Evolutionary conservation across 2,888 invertebrate species (phyloP), one percentile per base, ranked within the genome.

Genomic region (Phymatocera aterrima): DNA sequence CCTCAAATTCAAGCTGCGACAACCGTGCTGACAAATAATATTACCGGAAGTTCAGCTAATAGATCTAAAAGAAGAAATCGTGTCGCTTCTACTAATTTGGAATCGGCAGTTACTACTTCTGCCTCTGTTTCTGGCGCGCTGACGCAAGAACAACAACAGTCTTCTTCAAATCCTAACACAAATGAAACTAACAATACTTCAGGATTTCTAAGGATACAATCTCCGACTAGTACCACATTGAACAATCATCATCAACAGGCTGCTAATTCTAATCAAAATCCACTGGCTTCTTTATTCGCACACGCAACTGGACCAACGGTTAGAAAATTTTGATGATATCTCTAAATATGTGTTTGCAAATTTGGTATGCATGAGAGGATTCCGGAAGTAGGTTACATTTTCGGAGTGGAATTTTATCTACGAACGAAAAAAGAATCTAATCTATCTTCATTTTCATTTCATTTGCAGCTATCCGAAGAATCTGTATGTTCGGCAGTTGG

Each of bases 121-220:
- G 75, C 57, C 0, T 79, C 85, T 0, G 81, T 79, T 5, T 82
- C 87, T 3, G 79, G 84, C 4, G 84, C 83, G 3, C 86, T 87
- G 64, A 85, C n/a, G n/a, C n/a, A n/a, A n/a, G n/a, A n/a, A n/a
- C n/a, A 87, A 60, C 65, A 82, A 15, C 80, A 82, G 54, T 81
- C 83, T 34, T 78, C 83, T 6, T 72, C 79, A 15, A 84, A 81
- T 82, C 84, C 82, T 61, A 85, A 74, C 60, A 77, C 80, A n/a
- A 84, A 75, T 8, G 87, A 87, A 31, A 83, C 85, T 15, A 86
- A 87, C 31, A 86, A 85, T 0, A 83, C 78, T 31, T 82, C 87
- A 0, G 84, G 88, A 40, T 90, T 90, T 65, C 86, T 88, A 51
- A 90, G 90, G 88, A 90, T 90, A 90, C 88, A 89, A 40, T 90